phyloP scores from a whole-genome alignment of 2,113 vertebrate genomes.

The Caloenas nicobarica region DNA sequence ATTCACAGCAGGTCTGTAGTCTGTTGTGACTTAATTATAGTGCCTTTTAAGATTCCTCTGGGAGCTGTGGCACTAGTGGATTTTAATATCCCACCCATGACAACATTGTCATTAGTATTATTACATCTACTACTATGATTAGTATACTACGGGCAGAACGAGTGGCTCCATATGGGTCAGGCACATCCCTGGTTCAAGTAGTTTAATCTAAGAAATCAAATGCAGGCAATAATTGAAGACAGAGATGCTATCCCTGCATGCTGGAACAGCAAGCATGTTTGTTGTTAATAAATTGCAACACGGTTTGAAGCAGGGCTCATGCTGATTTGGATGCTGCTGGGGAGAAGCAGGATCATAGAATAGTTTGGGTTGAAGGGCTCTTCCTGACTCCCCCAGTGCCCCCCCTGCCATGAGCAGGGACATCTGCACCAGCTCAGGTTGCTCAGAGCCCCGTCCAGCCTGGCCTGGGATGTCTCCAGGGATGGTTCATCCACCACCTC shows the following conservation, averaged over 20 bases:
- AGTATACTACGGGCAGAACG: neutral
- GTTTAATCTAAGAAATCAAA: neutral
- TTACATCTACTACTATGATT: neutral
- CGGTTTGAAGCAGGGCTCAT: neutral
- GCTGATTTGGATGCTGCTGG: neutral
- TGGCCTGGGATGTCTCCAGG: too few relatives aligned
- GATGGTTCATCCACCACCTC: too few relatives aligned
- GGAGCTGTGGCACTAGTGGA: neutral
- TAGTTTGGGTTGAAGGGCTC: too few relatives aligned
- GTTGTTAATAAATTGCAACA: neutral
- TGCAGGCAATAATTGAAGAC: neutral
- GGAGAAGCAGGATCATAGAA: neutral
- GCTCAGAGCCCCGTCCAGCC: too few relatives aligned
- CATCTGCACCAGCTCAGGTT: too few relatives aligned
- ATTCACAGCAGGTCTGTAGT: neutral
- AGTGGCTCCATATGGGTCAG: neutral
- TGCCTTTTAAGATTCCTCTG: neutral
- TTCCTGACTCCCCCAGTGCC: too few relatives aligned
- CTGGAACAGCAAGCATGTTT: neutral
- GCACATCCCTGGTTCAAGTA: neutral
- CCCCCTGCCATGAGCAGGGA: neutral
- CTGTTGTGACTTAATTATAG: constrained; percentile 32
- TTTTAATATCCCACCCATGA: constrained; percentile 40
- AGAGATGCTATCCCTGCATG: neutral
- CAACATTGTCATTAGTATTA: constrained; percentile 6